These are phyloP conservation scores for Chorisops tibialis DNA, from an alignment of 2,888 invertebrate genomes.

Conservation along the genomic window DNA sequence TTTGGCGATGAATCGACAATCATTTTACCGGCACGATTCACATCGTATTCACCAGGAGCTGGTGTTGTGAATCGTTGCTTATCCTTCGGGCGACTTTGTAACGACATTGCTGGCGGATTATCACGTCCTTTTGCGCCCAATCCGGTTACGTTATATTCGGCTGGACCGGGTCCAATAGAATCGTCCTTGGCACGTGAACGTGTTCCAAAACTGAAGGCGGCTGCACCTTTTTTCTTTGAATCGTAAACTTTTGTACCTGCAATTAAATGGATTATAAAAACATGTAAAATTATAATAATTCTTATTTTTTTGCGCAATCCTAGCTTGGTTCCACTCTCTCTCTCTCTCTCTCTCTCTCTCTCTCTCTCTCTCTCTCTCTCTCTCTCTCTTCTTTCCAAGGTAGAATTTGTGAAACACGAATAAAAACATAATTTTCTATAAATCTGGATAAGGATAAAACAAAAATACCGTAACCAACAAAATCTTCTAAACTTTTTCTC, in stretches of 20 bases:
- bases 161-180: slow-evolving; percentile 76
- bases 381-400: too few species aligned
- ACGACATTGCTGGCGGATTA: slow-evolving; percentile 70
- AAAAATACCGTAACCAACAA: too few species aligned
- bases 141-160: slow-evolving; percentile 84
- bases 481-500: too few species aligned
- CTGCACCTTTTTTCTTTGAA: slow-evolving; percentile 73
- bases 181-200: slow-evolving; percentile 57
- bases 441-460: too few species aligned
- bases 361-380: too few species aligned
- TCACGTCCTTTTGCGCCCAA: slow-evolving; percentile 79
- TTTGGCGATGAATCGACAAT: slow-evolving; percentile 57
- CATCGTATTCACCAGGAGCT: slow-evolving; percentile 87
- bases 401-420: too few species aligned
- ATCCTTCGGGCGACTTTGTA: slow-evolving; percentile 67
- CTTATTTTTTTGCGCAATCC: too few species aligned
- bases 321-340: too few species aligned
- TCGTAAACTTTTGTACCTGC: slow-evolving; percentile 73
- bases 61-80: slow-evolving; percentile 61
- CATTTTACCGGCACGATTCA: slow-evolving; percentile 64
- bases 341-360: too few species aligned
- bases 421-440: too few species aligned
- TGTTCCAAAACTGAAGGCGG: slow-evolving; percentile 79
- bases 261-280: too few species aligned
- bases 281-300: too few species aligned